Base-by-base conservation (phyloP, 2,888 invertebrate genomes). In the Amorpha juglandis region DNA sequence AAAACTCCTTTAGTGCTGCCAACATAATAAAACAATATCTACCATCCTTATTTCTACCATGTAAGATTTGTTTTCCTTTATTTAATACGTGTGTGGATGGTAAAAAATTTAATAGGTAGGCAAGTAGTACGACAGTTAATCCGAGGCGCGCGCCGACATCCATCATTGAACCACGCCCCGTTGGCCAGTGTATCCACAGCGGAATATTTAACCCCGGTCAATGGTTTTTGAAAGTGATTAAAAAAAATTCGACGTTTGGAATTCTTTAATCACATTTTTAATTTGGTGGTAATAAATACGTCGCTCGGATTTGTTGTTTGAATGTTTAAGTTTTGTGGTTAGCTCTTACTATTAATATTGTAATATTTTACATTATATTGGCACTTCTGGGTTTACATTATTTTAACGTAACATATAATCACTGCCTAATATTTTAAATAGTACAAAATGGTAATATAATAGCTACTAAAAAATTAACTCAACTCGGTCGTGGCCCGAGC, bases 121-220 rank as follows among this genome's bases (percentile, higher is more conserved):
- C 63, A 66, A 63, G 62, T 63, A 66, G 63, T 63, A 81, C 77
- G 80, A 83, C 82, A 83, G 81, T 83, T 80, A 82, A 83, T 84
- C 83, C 76, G 74, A 73, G 69, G 78, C 78, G 70, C 74, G 80
- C 80, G 81, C 89, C 42, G 68, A 67, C 71, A 92, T 91, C 90
- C 89, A 92, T 91, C 92, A 90, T 73, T 65, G 81, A 63, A 70
- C 90, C 91, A 85, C 91, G 91, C 91, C 91, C 84, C 74, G 78
- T 71, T 69, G 76, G 78, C 77, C 79, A 76, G 70, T 76, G 72
- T 65, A 33, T 55, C 64, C 76, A 72, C 72, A 66, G 27, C 62
- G 67, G 67, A 69, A 65, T 69, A 70, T 70, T 81, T 80, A 78
- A 79, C 79, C 76, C 72, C 71, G 73, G 74, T 78, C 82, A 79